These are phyloP conservation scores for Mycetomoellerius zeteki DNA, from an alignment of 1,140 invertebrate genomes.

Conservation along the genomic window DNA sequence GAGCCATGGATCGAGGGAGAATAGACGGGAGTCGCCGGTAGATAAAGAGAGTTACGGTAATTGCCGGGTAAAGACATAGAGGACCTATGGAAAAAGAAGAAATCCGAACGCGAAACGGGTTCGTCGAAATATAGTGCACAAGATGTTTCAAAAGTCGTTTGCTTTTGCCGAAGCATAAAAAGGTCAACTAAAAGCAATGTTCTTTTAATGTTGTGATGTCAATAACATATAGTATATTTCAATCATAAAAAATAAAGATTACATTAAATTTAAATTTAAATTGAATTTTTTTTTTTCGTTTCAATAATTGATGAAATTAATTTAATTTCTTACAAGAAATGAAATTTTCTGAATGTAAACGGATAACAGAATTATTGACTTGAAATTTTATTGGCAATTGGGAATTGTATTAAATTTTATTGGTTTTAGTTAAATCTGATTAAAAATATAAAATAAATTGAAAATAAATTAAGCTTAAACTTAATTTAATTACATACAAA, in stretches of 20 bases:
- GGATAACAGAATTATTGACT: background rate
- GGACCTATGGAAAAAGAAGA: constrained; percentile 33
- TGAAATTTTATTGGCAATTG: constrained; percentile 7
- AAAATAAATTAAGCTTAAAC: background rate
- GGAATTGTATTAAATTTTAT: background rate
- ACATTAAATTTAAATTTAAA: background rate
- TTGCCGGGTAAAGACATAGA: constrained; percentile 72
- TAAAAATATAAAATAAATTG: constrained; percentile 21
- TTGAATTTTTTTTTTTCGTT: background rate
- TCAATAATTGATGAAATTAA: background rate
- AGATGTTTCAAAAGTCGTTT: constrained; percentile 48
- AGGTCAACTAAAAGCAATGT: background rate
- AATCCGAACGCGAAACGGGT: constrained; percentile 40
- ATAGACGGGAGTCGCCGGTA: constrained; percentile 49
- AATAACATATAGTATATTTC: background rate
- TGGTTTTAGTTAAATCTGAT: background rate
- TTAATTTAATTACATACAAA: constrained; percentile 18
- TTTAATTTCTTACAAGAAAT: background rate
- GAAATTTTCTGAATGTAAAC: background rate
- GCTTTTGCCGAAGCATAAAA: constrained; percentile 17
- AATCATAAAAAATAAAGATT: constrained; percentile 1
- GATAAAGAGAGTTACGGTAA: constrained; percentile 82
- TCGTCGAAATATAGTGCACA: constrained; percentile 15
- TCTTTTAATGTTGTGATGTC: background rate
- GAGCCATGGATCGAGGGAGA: constrained; percentile 49